phyloP scores from a whole-genome alignment of 2,888 invertebrate species.

The Linyphia triangularis region DNA sequence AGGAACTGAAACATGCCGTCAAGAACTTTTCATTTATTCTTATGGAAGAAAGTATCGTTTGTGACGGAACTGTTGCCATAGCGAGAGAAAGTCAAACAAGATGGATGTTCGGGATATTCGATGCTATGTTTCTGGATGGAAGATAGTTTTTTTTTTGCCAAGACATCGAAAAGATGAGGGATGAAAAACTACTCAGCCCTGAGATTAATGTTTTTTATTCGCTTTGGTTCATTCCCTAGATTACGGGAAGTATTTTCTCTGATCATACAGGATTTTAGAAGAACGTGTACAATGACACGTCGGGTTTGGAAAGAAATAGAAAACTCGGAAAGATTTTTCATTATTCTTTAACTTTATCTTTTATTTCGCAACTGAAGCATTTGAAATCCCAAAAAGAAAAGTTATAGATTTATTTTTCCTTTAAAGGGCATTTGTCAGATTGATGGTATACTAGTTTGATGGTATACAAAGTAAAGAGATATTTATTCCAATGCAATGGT shows the following conservation, averaged over 20 bases:
- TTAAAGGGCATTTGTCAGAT: not conserved
- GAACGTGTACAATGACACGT: conserved; percentile 2
- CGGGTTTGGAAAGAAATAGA: not conserved
- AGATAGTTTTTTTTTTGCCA: not conserved
- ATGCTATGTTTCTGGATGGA: conserved; percentile 9
- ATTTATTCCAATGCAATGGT: too few species aligned
- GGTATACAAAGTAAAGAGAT: too few species aligned
- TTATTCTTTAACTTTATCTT: not conserved
- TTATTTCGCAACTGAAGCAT: not conserved
- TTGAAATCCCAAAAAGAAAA: not conserved
- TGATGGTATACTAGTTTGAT: too few species aligned
- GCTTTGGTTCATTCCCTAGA: not conserved
- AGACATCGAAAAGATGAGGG: conserved; percentile 10
- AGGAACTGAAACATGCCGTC: conserved; percentile 1
- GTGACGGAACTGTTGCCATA: not conserved
- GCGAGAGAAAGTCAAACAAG: not conserved
- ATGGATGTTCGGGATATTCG: not conserved
- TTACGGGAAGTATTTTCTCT: not conserved
- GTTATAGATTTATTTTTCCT: not conserved
- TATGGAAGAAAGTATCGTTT: not conserved
- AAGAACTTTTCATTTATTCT: conserved; percentile 12
- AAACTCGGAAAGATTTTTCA: not conserved
- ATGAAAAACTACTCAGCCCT: conserved; percentile 3
- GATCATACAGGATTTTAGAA: not conserved
- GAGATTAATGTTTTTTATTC: conserved; percentile 31